Base-by-base conservation (phyloP, 2,888 invertebrate genomes). In the Cenopis cana region DNA sequence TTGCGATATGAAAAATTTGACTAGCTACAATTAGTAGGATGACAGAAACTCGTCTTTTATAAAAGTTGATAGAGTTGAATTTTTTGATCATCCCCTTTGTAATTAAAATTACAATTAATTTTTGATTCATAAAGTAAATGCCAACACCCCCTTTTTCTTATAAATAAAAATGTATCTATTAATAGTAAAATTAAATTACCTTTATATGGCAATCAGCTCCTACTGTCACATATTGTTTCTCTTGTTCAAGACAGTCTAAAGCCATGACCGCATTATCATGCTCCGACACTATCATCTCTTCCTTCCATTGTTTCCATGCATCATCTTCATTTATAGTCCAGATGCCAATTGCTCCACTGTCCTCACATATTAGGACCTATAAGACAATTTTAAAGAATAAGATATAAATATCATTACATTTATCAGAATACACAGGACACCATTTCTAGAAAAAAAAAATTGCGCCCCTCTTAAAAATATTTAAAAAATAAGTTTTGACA, bases 191-290 rank as follows among this genome's bases (percentile, higher is more conserved):
- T 4, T n/a, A 54, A 24, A 10, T 36, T 74, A 91, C 94, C 89
- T 93, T 94, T n/a, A 88, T 86, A 83, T 90, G 88, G 18, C 91
- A 89, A 83, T 94, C 94, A 75, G 87, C 91, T 55, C 92, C 91
- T n/a, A 84, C 88, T 24, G 93, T 91, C 2, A 93, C 85, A 87
- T 91, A 93, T 59, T 86, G 83, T 38, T 83, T 84, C 29, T 82
- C 86, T 24, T 85, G 78, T 4, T 83, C 78, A 0, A 93, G 83
- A 68, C 90, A 89, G 69, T 90, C 93, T 2, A 93, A 82, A 18
- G 85, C 84, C 50, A 90, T 65, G 0, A 82, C 85, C 62, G 85
- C 84, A 74, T 87, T 87, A 79, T 93, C 93, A 85, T 94, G 94
- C 77, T 93, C 93, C 6, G 87, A 77, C 4, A 86, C 90, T n/a